Evolutionary conservation across 92 coral and sea anemone species (phyloP), one percentile per base, ranked within the genome.

Genomic region (Diadumene lineata): DNA sequence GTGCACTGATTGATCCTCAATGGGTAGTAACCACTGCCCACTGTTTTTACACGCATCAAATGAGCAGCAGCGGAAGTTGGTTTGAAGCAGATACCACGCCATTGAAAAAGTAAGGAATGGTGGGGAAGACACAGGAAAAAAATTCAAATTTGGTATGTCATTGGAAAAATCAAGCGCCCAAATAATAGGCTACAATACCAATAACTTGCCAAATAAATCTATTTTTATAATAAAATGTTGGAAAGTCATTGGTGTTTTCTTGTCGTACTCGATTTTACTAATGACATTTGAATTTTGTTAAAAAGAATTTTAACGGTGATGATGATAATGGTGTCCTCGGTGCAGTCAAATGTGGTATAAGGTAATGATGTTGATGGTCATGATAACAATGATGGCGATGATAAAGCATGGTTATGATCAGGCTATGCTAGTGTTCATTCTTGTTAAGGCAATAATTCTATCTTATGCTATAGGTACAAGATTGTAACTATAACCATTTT

Each of bases 1-100:
- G 71, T 34, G 71, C 71, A 1, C 29, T 66, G 55, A 22, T 66
- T 2, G 30, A 27, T 43, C 51, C 28, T 28, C 51, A 25, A 66
- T 66, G 71, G 71, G 71, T 66, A 9, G 11, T 66, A 1, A 66
- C 71, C 28, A 29, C 71, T 34, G 71, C 71, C 19, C 48, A 38
- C 48, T 38, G 48, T 13, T 38, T 38, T 38, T 38, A 38, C 48
- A 13, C 6, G 48, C 48, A 13, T 4, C 48, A 13, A 38, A 38
- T 13, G 6, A 38, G 48, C 13, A 38, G 48, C 48, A 38, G 48
- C 13, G 13, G 13, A 38, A 38, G 6, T 4, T 38, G 48, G 48
- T 13, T 4, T 38, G 48, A 38, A 13, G 48, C 6, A 38, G 48
- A 38, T 38, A 38, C 48, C 48, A 38, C 48, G 13, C 13, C 48